Evolutionary conservation across 1,140 invertebrate genomes (phyloP).

Genomic region (Drosophila athabasca): DNA sequence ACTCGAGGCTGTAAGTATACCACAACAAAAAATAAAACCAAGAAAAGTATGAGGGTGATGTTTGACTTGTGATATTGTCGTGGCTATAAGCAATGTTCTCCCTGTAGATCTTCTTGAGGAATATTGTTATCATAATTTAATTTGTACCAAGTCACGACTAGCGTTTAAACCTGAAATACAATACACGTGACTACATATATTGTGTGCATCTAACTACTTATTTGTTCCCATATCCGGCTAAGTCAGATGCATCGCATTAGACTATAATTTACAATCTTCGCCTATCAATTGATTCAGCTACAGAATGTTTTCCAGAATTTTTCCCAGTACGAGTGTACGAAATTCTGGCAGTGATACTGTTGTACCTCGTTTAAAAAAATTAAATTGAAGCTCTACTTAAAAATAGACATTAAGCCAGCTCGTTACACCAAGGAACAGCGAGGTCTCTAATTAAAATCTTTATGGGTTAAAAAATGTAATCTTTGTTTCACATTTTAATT

Average conservation of each 20-base stretch:
- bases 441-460: slow-evolving; percentile 22
- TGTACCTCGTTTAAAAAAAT: slow-evolving; percentile 19
- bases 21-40: no score
- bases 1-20: no score
- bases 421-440: slow-evolving; percentile 3
- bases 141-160: slow-evolving; percentile 33
- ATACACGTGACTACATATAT: background rate
- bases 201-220: slow-evolving; percentile 24
- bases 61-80: no score
- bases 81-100: background rate
- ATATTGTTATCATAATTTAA: slow-evolving; percentile 20
- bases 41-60: no score
- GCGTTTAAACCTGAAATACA: slow-evolving; percentile 35
- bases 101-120: slow-evolving; percentile 3
- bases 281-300: background rate
- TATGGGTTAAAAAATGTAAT: slow-evolving; percentile 9
- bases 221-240: slow-evolving; percentile 41
- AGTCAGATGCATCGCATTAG: slow-evolving; percentile 2
- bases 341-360: slow-evolving; percentile 12
- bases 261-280: slow-evolving; percentile 26
- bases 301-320: background rate
- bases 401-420: slow-evolving; percentile 16
- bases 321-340: background rate
- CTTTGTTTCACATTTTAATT: background rate
- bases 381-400: slow-evolving; percentile 10